Evolutionary conservation across 2,113 vertebrate genomes (phyloP).

Genomic region (Mastomys natalensis): DNA sequence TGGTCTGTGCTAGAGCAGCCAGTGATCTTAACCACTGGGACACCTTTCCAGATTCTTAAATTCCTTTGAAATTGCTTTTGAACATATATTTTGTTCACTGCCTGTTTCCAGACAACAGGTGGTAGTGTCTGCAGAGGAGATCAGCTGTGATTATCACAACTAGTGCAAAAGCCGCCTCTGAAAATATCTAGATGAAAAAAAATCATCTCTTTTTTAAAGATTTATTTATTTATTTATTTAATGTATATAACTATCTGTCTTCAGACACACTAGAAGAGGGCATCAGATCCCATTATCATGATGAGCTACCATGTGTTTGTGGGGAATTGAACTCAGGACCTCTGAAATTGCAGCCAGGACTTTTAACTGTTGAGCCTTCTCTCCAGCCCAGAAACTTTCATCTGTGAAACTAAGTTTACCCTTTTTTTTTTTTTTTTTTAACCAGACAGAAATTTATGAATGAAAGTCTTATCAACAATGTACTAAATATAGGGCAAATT

Average conservation of each 20-base stretch:
- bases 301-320: too few relatives aligned
- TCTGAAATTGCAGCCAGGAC: too few relatives aligned
- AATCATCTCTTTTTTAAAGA: too few relatives aligned
- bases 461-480: background rate
- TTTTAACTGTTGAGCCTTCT: too few relatives aligned
- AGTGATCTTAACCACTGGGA: background rate
- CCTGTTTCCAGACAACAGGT: constrained; percentile 4
- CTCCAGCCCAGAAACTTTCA: background rate
- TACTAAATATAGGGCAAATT: background rate
- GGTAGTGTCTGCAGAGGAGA: background rate
- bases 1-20: background rate
- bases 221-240: too few relatives aligned
- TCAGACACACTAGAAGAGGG: too few relatives aligned
- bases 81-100: background rate
- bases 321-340: too few relatives aligned
- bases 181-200: background rate
- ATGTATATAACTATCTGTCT: too few relatives aligned
- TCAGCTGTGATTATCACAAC: background rate
- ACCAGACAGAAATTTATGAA: constrained; percentile 14
- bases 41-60: background rate
- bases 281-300: too few relatives aligned
- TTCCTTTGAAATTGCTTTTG: background rate
- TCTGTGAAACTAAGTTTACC: background rate
- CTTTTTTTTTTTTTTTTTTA: constrained; percentile 18
- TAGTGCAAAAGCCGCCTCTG: background rate